Evolutionary conservation across 2,113 vertebrate species (phyloP).

Genomic region (Platysteira castanea): DNA sequence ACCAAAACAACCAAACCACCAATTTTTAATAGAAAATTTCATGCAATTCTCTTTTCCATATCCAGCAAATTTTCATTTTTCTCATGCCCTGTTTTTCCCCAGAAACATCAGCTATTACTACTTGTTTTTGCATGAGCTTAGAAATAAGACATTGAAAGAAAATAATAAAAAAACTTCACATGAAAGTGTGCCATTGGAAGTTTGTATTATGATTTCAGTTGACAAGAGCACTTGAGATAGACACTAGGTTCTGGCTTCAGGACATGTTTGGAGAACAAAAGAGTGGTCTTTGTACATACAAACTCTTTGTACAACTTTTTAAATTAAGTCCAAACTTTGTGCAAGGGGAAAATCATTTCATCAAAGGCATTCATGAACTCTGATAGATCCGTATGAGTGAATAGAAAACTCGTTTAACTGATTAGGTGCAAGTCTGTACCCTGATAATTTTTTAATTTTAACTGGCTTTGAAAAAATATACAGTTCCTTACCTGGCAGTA

Average conservation of each 20-base stretch:
- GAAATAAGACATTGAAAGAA: background rate
- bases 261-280: background rate
- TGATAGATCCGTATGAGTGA: background rate
- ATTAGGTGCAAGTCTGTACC: background rate
- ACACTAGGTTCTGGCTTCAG: background rate
- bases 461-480: background rate
- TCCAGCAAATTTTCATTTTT: background rate
- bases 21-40: background rate
- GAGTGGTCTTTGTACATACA: background rate
- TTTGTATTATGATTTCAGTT: background rate
- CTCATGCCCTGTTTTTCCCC: background rate
- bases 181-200: background rate
- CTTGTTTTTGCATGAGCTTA: background rate
- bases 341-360: background rate
- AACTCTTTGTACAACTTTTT: background rate
- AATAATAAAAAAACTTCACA: background rate
- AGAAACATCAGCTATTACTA: background rate
- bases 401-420: background rate
- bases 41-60: background rate
- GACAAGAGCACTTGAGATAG: background rate
- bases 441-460: background rate
- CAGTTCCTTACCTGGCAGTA: background rate
- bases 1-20: accelerated
- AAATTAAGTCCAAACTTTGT: background rate
- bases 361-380: background rate